Evolutionary conservation across 2,797 vertebrate genomes (phyloP).

Genomic region (Epinephelus awoara): DNA sequence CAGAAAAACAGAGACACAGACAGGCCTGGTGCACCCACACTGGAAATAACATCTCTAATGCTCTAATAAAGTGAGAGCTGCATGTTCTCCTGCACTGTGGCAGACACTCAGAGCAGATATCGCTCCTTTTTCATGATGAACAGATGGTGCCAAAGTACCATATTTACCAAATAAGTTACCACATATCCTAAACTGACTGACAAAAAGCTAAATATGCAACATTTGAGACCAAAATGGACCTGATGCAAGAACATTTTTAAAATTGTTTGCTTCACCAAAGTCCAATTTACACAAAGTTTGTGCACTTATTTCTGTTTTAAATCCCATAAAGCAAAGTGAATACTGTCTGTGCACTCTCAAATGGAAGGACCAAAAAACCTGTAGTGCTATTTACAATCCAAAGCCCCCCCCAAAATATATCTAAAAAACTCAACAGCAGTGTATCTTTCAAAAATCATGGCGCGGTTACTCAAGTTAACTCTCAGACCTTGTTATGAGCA

Average conservation of each 20-base stretch:
- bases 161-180: not conserved
- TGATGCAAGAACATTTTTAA: not conserved
- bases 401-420: too few species aligned
- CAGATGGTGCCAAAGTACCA: not conserved
- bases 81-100: not conserved
- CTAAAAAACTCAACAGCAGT: too few species aligned
- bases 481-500: too few species aligned
- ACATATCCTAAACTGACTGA: not conserved
- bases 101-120: not conserved
- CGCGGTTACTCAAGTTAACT: too few species aligned
- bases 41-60: not conserved
- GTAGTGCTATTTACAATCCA: too few species aligned
- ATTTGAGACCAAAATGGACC: not conserved
- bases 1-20: slow-evolving; percentile 9
- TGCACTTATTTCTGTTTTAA: slow-evolving; percentile 2
- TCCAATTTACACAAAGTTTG: not conserved
- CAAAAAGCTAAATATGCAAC: not conserved
- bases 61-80: slow-evolving; percentile 5
- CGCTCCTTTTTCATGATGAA: not conserved
- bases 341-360: not conserved
- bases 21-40: not conserved
- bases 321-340: slow-evolving; percentile 2
- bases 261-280: slow-evolving; percentile 4
- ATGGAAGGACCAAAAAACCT: too few species aligned
- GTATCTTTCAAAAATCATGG: too few species aligned